These are phyloP conservation scores for Martes martes DNA, from an alignment of 2,113 vertebrate species.

Conservation along the genomic window DNA sequence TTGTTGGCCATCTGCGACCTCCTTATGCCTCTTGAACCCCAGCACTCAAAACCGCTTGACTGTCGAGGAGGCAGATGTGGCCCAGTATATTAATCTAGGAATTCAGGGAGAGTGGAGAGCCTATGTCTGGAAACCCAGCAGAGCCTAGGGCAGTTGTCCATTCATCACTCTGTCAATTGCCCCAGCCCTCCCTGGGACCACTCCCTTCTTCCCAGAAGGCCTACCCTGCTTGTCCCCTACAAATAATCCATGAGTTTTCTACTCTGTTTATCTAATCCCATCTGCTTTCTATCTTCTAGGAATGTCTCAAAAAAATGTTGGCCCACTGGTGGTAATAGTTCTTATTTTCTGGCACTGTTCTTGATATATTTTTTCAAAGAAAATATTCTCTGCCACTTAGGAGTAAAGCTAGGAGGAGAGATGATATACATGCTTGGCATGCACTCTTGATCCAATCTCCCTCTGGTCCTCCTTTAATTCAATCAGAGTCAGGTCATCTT, in stretches of 20 bases:
- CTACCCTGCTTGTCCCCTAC: neutral
- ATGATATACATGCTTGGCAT: neutral
- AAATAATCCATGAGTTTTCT: neutral
- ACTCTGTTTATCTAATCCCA: slow-evolving; percentile 9
- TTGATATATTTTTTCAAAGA: neutral
- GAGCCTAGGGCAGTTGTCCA: neutral
- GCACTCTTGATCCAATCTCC: neutral
- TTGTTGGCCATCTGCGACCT: neutral
- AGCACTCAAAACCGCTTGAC: neutral
- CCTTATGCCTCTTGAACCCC: neutral
- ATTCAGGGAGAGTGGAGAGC: neutral
- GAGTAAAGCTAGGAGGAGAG: neutral
- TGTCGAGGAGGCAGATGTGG: neutral
- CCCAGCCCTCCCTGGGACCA: neutral
- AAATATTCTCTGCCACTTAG: neutral
- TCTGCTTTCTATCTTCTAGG: slow-evolving; percentile 47
- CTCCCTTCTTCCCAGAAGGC: neutral
- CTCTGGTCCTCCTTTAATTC: neutral
- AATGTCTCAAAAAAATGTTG: neutral
- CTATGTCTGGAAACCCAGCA: neutral
- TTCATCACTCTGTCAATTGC: neutral
- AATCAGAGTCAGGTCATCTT: neutral
- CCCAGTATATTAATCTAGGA: no score
- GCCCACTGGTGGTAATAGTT: neutral
- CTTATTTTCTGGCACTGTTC: slow-evolving; percentile 7